A percentile compares a stretch with the other conserved stretches of the same genome.
Evolutionary conservation across 2,888 invertebrate genomes (phyloP).

Genomic region (Barypeithes pellucidus): DNA sequence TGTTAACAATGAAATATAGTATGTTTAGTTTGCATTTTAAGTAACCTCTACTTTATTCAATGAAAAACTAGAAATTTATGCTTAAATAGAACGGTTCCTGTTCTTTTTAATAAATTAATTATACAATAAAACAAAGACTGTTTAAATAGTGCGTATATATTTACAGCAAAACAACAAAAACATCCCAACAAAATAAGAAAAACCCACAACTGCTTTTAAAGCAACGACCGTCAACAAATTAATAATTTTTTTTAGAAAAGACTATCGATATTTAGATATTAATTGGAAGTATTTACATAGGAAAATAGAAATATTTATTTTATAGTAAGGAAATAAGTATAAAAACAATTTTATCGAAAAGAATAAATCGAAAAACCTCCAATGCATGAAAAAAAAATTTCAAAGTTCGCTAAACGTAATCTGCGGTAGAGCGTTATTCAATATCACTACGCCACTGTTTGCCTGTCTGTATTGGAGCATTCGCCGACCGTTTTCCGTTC

Average conservation of each 20-base stretch:
- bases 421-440: too few relatives aligned
- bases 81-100: conserved; percentile 57
- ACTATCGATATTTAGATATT: not conserved
- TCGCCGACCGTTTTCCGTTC: too few relatives aligned
- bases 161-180: conserved; percentile 48
- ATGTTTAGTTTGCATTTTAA: conserved; percentile 58
- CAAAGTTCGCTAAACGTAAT: too few relatives aligned
- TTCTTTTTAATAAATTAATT: conserved; percentile 35
- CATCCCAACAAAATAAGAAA: conserved; percentile 54
- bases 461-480: too few relatives aligned
- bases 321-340: too few relatives aligned
- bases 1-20: conserved; percentile 65
- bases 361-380: too few relatives aligned
- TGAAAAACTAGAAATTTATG: conserved; percentile 59
- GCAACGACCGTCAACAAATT: conserved; percentile 22
- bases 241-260: conserved; percentile 1
- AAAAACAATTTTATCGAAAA: too few relatives aligned
- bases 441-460: too few relatives aligned
- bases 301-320: not conserved
- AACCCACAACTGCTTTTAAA: conserved; percentile 32
- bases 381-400: too few relatives aligned
- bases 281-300: not conserved
- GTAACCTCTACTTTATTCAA: conserved; percentile 59
- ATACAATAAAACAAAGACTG: conserved; percentile 37
- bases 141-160: conserved; percentile 35